phyloP scores from a whole-genome alignment of 2,888 invertebrate genomes.

The Plebejus melissa region DNA sequence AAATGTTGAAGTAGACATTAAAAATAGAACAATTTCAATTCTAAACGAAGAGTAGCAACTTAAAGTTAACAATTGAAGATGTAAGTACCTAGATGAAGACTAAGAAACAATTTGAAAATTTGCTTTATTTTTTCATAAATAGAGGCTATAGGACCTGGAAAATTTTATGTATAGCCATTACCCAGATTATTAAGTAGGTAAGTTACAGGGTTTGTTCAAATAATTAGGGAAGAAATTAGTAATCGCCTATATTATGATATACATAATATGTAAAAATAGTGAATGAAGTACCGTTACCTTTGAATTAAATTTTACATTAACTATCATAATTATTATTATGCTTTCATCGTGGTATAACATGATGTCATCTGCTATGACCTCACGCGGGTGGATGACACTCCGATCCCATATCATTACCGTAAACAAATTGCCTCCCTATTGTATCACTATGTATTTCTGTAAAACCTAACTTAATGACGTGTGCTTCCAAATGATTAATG shows the following conservation, averaged over 20 bases:
- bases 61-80: not conserved
- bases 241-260: no score
- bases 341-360: not conserved
- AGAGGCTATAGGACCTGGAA: no score
- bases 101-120: no score
- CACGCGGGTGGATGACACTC: slow-evolving; percentile 17
- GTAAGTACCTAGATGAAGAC: no score
- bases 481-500: not conserved
- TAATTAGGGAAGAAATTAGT: no score
- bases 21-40: not conserved
- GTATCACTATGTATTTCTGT: not conserved
- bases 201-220: no score
- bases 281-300: not conserved
- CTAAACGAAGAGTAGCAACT: not conserved
- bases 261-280: no score
- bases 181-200: no score
- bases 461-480: not conserved
- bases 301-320: not conserved
- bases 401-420: slow-evolving; percentile 2
- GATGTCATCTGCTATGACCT: slow-evolving; percentile 16
- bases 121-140: no score
- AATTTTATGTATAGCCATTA: no score
- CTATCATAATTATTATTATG: not conserved
- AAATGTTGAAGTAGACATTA: not conserved
- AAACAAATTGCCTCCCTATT: not conserved